These are phyloP conservation scores for Girardia tigrina DNA, from an alignment of 2,888 invertebrate species.

Conservation along the genomic window DNA sequence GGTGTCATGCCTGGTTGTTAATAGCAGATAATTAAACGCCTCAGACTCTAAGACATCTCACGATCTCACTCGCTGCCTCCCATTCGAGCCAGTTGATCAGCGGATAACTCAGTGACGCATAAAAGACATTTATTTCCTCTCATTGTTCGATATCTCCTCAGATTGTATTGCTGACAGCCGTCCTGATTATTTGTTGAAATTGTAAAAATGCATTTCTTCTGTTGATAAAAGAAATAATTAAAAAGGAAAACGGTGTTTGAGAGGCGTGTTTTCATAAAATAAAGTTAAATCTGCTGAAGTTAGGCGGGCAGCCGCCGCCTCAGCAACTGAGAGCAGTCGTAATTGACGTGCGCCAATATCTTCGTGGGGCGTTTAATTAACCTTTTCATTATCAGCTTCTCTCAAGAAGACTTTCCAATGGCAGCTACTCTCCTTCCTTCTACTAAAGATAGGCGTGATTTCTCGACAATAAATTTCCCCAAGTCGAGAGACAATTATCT, in stretches of 20 bases:
- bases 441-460: too few species aligned
- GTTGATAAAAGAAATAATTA: background rate
- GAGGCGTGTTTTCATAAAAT: background rate
- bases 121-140: conserved; percentile 6
- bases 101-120: conserved; percentile 20
- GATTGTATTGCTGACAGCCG: background rate
- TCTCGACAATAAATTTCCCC: too few species aligned
- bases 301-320: background rate
- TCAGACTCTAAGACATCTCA: conserved; percentile 23
- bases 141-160: background rate
- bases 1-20: background rate
- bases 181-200: background rate
- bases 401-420: too few species aligned
- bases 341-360: background rate
- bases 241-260: background rate
- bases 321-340: too few species aligned
- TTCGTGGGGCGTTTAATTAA: background rate
- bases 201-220: conserved; percentile 14
- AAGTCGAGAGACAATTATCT: too few species aligned
- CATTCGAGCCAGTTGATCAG: background rate
- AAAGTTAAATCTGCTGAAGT: background rate
- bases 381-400: background rate
- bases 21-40: conserved; percentile 17
- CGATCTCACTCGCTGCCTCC: background rate
- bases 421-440: too few species aligned